Evolutionary conservation across 2,113 vertebrate species (phyloP).

Genomic region (Myrmecophaga tridactyla): DNA sequence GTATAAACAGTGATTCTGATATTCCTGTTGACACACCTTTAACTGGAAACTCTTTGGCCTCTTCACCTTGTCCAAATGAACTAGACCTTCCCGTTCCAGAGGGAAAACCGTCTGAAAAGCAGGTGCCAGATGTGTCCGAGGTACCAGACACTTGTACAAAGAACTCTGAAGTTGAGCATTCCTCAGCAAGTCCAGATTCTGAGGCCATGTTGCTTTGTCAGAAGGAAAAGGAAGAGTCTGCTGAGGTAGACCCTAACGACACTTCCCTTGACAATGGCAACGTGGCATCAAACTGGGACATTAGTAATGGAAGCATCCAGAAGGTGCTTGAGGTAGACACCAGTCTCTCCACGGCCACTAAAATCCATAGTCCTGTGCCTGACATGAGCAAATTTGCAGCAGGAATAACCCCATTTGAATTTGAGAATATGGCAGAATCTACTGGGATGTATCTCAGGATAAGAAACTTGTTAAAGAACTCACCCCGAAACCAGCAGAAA

Average conservation of each 20-base stretch:
- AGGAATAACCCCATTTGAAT: conserved; percentile 96
- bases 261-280: not conserved
- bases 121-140: conserved; percentile 36
- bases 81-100: conserved; percentile 78
- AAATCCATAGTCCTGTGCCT: conserved; percentile 84
- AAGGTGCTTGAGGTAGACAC: not conserved
- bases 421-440: conserved; percentile 94
- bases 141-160: not conserved
- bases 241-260: not conserved
- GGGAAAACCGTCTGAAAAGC: conserved; percentile 56
- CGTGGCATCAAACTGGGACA: not conserved
- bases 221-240: conserved; percentile 23
- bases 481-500: conserved; percentile 92
- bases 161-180: not conserved
- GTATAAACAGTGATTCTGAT: conserved; percentile 90
- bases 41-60: conserved; percentile 85
- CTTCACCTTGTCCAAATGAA: conserved; percentile 85
- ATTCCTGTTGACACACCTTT: conserved; percentile 85
- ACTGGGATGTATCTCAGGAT: conserved; percentile 95
- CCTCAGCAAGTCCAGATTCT: not conserved
- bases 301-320: conserved; percentile 34
- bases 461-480: conserved; percentile 92
- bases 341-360: conserved; percentile 40
- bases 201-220: not conserved
- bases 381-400: conserved; percentile 95